Evolutionary conservation across 2,888 invertebrate species (phyloP).

Genomic region (Acrobasis repandana): DNA sequence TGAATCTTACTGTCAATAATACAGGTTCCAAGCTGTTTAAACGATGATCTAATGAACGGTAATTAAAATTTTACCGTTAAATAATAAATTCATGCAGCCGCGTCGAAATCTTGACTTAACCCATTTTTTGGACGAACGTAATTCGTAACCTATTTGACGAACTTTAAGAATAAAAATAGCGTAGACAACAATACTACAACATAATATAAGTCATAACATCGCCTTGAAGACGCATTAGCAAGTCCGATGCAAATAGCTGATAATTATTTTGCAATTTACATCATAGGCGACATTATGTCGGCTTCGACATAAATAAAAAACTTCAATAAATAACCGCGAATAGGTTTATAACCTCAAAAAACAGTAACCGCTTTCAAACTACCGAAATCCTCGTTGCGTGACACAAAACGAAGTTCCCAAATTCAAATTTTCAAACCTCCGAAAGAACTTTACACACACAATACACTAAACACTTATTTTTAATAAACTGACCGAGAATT

Average conservation of each 20-base stretch:
- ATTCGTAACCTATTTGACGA: slow-evolving; percentile 50
- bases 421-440: slow-evolving; percentile 41
- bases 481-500: slow-evolving; percentile 62
- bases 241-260: slow-evolving; percentile 51
- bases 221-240: slow-evolving; percentile 46
- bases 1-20: slow-evolving; percentile 17
- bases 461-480: slow-evolving; percentile 56
- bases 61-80: slow-evolving; percentile 21
- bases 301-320: slow-evolving; percentile 50
- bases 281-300: slow-evolving; percentile 50
- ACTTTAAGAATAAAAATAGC: slow-evolving; percentile 43
- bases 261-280: slow-evolving; percentile 75
- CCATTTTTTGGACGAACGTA: slow-evolving; percentile 38
- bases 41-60: slow-evolving; percentile 8
- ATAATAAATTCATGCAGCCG: slow-evolving; percentile 24
- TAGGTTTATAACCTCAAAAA: slow-evolving; percentile 54
- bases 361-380: slow-evolving; percentile 51
- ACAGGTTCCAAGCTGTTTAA: slow-evolving; percentile 15
- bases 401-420: slow-evolving; percentile 25
- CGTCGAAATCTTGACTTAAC: slow-evolving; percentile 57
- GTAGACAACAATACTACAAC: slow-evolving; percentile 23
- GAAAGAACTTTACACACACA: slow-evolving; percentile 50
- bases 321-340: slow-evolving; percentile 44
- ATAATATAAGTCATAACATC: slow-evolving; percentile 20
- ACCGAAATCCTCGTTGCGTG: slow-evolving; percentile 53